Evolutionary conservation across 2,797 vertebrate species (phyloP).

Genomic region (Erpetoichthys calabaricus): DNA sequence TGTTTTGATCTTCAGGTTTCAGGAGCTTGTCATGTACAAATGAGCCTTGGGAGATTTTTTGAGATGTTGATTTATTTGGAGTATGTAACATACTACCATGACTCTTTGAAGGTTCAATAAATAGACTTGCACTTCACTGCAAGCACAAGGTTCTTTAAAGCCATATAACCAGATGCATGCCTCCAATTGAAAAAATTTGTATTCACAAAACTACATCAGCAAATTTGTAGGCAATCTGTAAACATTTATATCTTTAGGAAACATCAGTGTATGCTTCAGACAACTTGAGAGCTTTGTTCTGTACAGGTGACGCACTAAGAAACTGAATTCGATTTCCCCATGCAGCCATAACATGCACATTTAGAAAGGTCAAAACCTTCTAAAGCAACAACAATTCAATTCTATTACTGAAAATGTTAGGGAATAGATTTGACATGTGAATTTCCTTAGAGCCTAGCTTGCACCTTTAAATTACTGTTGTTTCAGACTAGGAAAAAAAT

Average conservation of each 20-base stretch:
- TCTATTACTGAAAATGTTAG: constrained; percentile 6
- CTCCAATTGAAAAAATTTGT: background rate
- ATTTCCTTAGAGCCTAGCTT: constrained; percentile 3
- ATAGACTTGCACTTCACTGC: no score
- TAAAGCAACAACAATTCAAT: constrained; percentile 22
- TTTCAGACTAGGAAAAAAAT: constrained; percentile 42
- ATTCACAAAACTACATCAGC: background rate
- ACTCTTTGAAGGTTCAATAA: no score
- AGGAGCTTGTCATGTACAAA: no score
- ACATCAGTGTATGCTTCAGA: background rate
- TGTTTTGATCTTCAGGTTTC: no score
- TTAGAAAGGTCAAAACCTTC: background rate
- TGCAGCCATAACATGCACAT: background rate
- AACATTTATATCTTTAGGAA: background rate
- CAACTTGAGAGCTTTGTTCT: constrained; percentile 1
- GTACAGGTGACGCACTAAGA: background rate
- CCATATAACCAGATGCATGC: no score
- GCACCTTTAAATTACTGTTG: constrained; percentile 15
- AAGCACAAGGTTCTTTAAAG: no score
- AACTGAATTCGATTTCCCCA: background rate
- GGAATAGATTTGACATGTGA: constrained; percentile 2
- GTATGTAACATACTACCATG: no score
- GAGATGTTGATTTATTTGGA: no score
- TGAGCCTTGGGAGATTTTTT: no score
- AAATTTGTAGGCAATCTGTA: background rate